Base-by-base conservation (phyloP, 2,113 vertebrate species). In the Hippoglossus stenolepis region DNA sequence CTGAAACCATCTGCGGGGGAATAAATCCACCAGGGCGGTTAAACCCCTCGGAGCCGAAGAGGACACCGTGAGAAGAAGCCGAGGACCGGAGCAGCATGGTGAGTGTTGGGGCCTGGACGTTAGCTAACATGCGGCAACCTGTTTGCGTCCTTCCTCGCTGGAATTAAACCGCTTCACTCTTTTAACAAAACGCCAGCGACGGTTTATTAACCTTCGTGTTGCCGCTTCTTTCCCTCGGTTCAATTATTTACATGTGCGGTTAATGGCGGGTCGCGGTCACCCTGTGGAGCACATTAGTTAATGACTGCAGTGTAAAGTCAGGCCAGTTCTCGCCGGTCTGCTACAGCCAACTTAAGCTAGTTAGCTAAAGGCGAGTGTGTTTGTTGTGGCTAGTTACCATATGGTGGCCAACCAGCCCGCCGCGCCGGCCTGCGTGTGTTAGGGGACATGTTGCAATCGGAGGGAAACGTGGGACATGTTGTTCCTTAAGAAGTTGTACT, bases 41-140 rank as follows among this genome's bases (percentile, higher is more conserved):
- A 3, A 23, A 45, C 66, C 57, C 60, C 6, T 17, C 0, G 43
- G 43, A 28, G 2, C 15, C 18, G 53, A 85, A 31, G 67, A 80
- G 31, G 84, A 70, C 35, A 21, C 2, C 24, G 45, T 18, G 17
- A 51, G 2, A 63, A 62, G 45, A 79, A 69, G 70, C 15, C 63
- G 51, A 80, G 57, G 43, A 85, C 17, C 71, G 20, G 56, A 60
- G 72, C 82, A 88, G 73, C 92, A 94, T 94, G 93, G 93, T 94
- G 81, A 94, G 93, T 89, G 47, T 43, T 59, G 4, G 85, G 90
- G 85, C 82, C 86, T 82, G n/a, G 70, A 76, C 70, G 77, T 51
- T 75, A 79, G 87, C 89, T 87, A 89, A 83, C 79, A 64, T 63
- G 72, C 80, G 69, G 72, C 89, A 89, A 93, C 90, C 83, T 90